Evolutionary conservation across 2,888 invertebrate genomes (phyloP), one percentile per base, ranked within the genome.

Genomic region (Cheilosia urbana): DNA sequence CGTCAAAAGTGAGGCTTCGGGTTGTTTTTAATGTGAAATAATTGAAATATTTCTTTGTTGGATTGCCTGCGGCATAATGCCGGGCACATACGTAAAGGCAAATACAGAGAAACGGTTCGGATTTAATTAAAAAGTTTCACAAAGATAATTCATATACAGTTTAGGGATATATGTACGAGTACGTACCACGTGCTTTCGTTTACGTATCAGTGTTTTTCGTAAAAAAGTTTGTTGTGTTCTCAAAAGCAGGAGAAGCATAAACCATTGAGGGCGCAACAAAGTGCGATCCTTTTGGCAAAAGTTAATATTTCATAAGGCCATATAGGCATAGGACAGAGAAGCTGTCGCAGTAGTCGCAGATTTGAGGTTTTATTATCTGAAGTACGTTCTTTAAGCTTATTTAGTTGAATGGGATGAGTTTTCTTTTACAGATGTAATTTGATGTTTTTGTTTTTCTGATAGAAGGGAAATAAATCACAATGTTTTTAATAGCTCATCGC

Each of bases 61-160:
- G 68, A 55, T 79, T 53, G 73, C 73, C 68, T 73, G 79, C 51
- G 60, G 68, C 68, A 53, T 30, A 17, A 21, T 17, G 30, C 15
- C 24, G 19, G 19, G 6, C 24, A n/a, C 1, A 30, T 9, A 37
- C 60, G 58, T 57, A 60, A 49, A 57, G 40, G 79, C 49, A 57
- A 60, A 79, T n/a, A n/a, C 79, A 79, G 78, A 34, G 40, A 57
- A 57, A 63, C 73, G 72, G 62, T 79, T 79, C 40, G 69, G 83
- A 84, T 79, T 84, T 84, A 84, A 84, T 84, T 84, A 84, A 84
- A 83, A 83, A 84, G 63, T 79, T 83, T 84, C 40, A 21, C 51
- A 82, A 72, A 72, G 72, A 82, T 69, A 78, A 82, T 60, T 82
- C 60, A 55, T 72, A 66, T 66, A 66, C 53, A 82, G 47, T 63